Conservation (phyloP, 2,888 invertebrate genomes). For the Sinodicranocentrus sp. region DNA sequence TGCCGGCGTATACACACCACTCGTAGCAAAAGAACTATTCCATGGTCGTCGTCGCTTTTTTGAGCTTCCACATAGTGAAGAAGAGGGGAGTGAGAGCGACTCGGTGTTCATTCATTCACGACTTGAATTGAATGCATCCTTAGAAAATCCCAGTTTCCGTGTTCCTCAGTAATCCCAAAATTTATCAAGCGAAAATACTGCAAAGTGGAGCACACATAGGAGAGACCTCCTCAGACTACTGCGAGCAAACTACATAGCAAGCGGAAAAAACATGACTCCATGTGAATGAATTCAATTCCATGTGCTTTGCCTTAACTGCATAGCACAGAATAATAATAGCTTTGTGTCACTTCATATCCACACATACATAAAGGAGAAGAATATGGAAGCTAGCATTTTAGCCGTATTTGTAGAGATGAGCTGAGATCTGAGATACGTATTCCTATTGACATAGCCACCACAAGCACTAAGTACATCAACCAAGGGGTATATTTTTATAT, state of each 20-base stretch:
- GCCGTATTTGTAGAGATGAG: not conserved
- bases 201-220: conserved; percentile 44
- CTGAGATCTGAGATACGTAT: not conserved
- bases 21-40: no score
- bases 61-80: no score
- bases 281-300: conserved; percentile 63
- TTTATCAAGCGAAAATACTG: conserved; percentile 64
- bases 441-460: not conserved
- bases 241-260: not conserved
- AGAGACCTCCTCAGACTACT: not conserved
- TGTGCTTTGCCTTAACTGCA: conserved; percentile 51
- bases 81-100: no score
- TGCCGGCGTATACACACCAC: no score
- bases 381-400: conserved; percentile 7
- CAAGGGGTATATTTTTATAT: not conserved
- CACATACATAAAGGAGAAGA: conserved; percentile 15
- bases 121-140: conserved; percentile 65
- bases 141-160: conserved; percentile 67
- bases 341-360: conserved; percentile 58
- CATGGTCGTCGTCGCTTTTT: no score
- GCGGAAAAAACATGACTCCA: conserved; percentile 27
- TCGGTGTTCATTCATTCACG: conserved; percentile 53
- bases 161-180: conserved; percentile 68
- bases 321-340: conserved; percentile 57
- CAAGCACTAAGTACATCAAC: no score